These are phyloP conservation scores for Saccostrea cuccullata DNA, from an alignment of 1,140 invertebrate genomes.

Conservation along the genomic window DNA sequence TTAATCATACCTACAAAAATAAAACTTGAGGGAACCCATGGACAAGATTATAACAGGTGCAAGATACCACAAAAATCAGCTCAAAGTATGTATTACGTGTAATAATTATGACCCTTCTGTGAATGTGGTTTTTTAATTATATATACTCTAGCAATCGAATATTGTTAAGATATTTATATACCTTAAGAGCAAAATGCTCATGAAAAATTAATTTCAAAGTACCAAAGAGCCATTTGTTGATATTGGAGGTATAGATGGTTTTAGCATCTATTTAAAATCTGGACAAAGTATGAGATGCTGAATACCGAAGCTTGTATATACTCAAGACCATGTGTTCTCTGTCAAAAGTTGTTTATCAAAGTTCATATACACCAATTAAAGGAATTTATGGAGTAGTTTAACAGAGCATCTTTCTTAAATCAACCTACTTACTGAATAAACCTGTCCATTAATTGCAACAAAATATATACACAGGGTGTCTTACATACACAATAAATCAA, in stretches of 20 bases:
- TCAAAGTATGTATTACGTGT: not conserved
- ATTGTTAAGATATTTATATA: not conserved
- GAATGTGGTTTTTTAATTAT: not conserved
- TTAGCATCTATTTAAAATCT: too few relatives aligned
- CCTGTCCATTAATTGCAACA: not conserved
- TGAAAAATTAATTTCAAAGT: not conserved
- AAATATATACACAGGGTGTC: not conserved
- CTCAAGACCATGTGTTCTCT: not conserved
- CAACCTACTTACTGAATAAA: not conserved
- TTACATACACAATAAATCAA: not conserved
- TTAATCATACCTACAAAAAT: conserved; percentile 36
- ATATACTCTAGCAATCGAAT: not conserved
- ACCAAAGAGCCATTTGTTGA: not conserved
- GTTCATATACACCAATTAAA: conserved; percentile 1
- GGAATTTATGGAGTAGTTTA: too few relatives aligned
- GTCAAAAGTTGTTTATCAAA: not conserved
- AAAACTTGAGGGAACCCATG: not conserved
- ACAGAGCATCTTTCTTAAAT: not conserved
- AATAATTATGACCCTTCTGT: not conserved
- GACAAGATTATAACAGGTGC: conserved; percentile 25
- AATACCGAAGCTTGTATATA: not conserved
- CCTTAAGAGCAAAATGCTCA: not conserved
- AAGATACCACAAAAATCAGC: not conserved
- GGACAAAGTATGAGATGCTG: not conserved
- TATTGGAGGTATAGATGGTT: not conserved